Conservation (phyloP, 2,113 vertebrate genomes). For the Xenopus tropicalis region DNA sequence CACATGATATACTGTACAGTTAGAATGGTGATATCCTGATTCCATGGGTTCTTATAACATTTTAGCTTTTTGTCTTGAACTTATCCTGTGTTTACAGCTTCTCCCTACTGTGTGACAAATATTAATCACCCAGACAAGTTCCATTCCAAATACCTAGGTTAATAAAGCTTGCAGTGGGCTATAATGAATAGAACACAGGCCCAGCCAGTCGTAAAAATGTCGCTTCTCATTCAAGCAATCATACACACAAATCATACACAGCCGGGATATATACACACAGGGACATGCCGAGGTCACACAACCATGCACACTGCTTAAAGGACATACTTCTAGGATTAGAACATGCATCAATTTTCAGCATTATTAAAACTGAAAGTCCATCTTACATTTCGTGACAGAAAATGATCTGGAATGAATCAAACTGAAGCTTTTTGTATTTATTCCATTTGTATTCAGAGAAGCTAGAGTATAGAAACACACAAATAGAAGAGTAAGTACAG, state of each 20-base stretch:
- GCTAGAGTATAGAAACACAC: no score
- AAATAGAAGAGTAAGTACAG: no score
- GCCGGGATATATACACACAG: slow-evolving; percentile 19
- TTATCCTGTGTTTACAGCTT: slow-evolving; percentile 62
- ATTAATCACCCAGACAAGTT: slow-evolving; percentile 52
- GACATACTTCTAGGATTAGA: slow-evolving; percentile 13
- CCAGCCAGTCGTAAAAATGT: slow-evolving; percentile 41
- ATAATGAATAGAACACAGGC: slow-evolving; percentile 42
- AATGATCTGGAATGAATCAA: no score
- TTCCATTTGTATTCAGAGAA: no score
- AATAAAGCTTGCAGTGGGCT: slow-evolving; percentile 45
- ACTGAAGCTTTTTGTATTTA: no score
- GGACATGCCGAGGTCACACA: slow-evolving; percentile 25
- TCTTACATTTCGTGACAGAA: no score
- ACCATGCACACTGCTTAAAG: slow-evolving; percentile 12
- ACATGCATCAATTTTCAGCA: background rate
- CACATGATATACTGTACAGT: slow-evolving; percentile 53
- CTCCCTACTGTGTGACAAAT: slow-evolving; percentile 47
- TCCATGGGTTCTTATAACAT: slow-evolving; percentile 44
- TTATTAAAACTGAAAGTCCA: background rate
- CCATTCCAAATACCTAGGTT: slow-evolving; percentile 50
- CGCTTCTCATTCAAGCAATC: slow-evolving; percentile 35
- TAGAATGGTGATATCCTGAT: slow-evolving; percentile 52
- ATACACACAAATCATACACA: slow-evolving; percentile 41
- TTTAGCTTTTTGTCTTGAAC: slow-evolving; percentile 45